Base-by-base conservation (phyloP, 2,113 vertebrate genomes). In the Trinectes maculatus region DNA sequence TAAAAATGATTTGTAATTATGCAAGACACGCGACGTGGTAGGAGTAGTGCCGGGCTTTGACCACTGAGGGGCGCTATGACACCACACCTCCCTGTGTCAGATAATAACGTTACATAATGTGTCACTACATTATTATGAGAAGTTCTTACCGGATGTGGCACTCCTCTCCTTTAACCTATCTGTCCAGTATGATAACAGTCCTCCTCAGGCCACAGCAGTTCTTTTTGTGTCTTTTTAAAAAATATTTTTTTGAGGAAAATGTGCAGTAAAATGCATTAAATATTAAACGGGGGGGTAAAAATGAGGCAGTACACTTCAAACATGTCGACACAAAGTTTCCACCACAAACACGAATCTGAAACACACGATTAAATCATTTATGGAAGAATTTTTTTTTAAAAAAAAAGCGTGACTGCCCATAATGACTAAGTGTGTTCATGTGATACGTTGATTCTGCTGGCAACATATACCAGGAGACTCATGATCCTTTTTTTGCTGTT, bases 401-500 rank as follows among this genome's bases (percentile, higher is more conserved):
- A 18, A 21, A 33, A n/a, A 47, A 29, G 49, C 0, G 3, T 57
- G 52, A 64, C 22, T 26, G 36, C 3, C 34, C 43, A 59, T 18
- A 9, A 33, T 58, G 70, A 74, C 66, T 51, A 44, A 77, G 19
- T 29, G 4, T 39, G 48, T 53, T 66, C 58, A 9, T 6, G 52
- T 10, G 21, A 71, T 11, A 3, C 52, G 49, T 15, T 54, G 15
- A 18, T 28, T 54, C 60, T 79, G n/a, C 64, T 79, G 54, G 65
- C 18, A 69, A 83, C 74, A 79, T 24, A 62, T 51, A 26, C 63
- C 1, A 24, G 48, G 40, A 58, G 75, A 86, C 69, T 62, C 68
- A 46, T 70, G 64, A 77, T 79, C 33, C 74, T 77, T 70, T 40
- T 86, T 82, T 86, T 82, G 65, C 78, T 83, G 89, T 92, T 91